These are phyloP conservation scores for Sicus ferrugineus DNA, from an alignment of 2,888 invertebrate species.

Conservation along the genomic window DNA sequence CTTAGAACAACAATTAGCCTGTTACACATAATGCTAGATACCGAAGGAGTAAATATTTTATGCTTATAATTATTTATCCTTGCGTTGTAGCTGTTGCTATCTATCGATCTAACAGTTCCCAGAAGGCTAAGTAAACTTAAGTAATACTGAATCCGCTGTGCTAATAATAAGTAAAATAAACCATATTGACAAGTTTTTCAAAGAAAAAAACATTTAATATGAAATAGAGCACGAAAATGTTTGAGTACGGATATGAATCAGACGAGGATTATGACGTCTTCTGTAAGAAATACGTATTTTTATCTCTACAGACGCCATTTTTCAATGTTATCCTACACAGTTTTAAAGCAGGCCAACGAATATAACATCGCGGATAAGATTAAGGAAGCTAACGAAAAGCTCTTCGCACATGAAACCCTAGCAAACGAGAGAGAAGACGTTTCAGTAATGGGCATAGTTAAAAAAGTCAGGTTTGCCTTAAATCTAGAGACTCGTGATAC, in stretches of 20 bases:
- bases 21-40: too few species aligned
- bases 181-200: not conserved
- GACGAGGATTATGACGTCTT: conserved; percentile 64
- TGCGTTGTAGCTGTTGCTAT: not conserved
- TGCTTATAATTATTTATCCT: not conserved
- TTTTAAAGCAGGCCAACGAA: conserved; percentile 65
- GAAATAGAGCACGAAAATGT: not conserved
- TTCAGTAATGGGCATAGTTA: conserved; percentile 14
- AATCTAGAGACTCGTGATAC: conserved; percentile 66
- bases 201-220: not conserved
- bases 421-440: conserved; percentile 37
- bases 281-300: conserved; percentile 55
- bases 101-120: not conserved
- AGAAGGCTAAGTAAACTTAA: too few species aligned
- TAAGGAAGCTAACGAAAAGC: conserved; percentile 66
- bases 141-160: too few species aligned
- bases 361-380: conserved; percentile 69
- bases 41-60: too few species aligned
- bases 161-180: too few species aligned
- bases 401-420: conserved; percentile 57
- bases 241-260: conserved; percentile 59
- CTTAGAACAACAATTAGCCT: too few species aligned
- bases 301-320: not conserved
- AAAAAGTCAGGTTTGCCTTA: conserved; percentile 66
- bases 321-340: conserved; percentile 42